Conservation (phyloP, 2,113 vertebrate species). For the Tragelaphus scriptus region DNA sequence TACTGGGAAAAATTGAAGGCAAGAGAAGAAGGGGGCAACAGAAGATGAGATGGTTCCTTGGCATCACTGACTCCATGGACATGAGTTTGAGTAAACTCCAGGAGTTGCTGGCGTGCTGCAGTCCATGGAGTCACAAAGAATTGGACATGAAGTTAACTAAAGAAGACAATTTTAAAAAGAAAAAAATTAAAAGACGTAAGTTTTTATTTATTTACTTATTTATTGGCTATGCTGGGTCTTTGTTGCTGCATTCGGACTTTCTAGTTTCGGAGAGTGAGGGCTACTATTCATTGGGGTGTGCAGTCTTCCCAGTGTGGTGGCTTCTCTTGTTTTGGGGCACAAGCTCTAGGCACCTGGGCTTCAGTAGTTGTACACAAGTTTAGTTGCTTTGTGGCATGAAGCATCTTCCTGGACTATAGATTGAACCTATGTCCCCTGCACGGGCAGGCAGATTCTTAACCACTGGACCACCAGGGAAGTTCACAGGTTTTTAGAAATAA, state of each 20-base stretch:
- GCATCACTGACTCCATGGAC: background rate
- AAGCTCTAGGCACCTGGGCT: background rate
- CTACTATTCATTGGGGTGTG: background rate
- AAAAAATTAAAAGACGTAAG: rapidly evolving
- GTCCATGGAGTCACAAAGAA: background rate
- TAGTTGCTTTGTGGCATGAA: background rate
- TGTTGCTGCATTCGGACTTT: background rate
- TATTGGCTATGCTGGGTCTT: background rate
- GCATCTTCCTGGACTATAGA: background rate
- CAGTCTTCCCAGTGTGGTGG: background rate
- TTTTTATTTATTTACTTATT: background rate
- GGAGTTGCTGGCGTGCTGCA: background rate
- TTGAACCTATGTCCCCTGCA: background rate
- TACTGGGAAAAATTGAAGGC: background rate
- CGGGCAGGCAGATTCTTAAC: background rate
- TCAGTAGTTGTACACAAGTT: background rate
- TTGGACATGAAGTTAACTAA: background rate
- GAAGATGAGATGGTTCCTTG: background rate
- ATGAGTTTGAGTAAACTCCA: background rate
- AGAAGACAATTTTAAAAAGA: background rate
- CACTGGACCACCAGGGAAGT: background rate
- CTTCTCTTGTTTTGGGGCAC: background rate
- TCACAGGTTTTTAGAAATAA: background rate
- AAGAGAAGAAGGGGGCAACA: background rate
- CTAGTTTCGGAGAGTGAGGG: background rate